Percentiles rank a stretch among this genome's conserved stretches.
These are phyloP conservation scores for Neoscelio sp. DNA, from an alignment of 2,888 invertebrate genomes.

Conservation along the genomic window DNA sequence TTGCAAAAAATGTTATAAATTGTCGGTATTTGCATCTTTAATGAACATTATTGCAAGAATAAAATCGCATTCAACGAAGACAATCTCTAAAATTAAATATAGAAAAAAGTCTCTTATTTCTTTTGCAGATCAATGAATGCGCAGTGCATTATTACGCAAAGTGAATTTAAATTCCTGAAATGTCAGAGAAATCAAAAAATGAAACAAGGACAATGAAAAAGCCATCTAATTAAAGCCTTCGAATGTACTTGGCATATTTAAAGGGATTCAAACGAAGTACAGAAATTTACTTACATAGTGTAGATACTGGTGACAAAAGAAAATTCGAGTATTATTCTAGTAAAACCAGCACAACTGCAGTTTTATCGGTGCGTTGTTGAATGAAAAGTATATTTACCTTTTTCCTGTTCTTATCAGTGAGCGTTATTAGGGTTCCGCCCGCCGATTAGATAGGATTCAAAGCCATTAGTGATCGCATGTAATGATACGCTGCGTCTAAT, in stretches of 20 bases:
- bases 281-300: slow-evolving; percentile 85
- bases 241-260: slow-evolving; percentile 72
- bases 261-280: slow-evolving; percentile 78
- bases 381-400: slow-evolving; percentile 85
- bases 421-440: slow-evolving; percentile 92
- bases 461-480: slow-evolving; percentile 97
- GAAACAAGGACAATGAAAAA: slow-evolving; percentile 30
- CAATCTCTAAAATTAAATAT: too few species aligned
- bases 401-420: slow-evolving; percentile 97
- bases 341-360: slow-evolving; percentile 59
- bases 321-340: slow-evolving; percentile 80
- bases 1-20: too few species aligned
- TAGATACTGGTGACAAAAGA: slow-evolving; percentile 84
- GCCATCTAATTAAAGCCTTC: slow-evolving; percentile 73
- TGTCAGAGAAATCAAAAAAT: neutral
- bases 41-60: too few species aligned
- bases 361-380: slow-evolving; percentile 13
- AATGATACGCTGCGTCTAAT: slow-evolving; percentile 98
- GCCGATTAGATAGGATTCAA: slow-evolving; percentile 97
- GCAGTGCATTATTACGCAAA: slow-evolving; percentile 42
- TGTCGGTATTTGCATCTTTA: too few species aligned
- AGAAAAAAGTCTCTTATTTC: too few species aligned
- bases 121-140: slow-evolving; percentile 6
- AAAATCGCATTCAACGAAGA: too few species aligned
- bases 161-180: slow-evolving; percentile 16